phyloP scores from a whole-genome alignment of 2,113 vertebrate genomes.

The Cyprinodon tularosa region DNA sequence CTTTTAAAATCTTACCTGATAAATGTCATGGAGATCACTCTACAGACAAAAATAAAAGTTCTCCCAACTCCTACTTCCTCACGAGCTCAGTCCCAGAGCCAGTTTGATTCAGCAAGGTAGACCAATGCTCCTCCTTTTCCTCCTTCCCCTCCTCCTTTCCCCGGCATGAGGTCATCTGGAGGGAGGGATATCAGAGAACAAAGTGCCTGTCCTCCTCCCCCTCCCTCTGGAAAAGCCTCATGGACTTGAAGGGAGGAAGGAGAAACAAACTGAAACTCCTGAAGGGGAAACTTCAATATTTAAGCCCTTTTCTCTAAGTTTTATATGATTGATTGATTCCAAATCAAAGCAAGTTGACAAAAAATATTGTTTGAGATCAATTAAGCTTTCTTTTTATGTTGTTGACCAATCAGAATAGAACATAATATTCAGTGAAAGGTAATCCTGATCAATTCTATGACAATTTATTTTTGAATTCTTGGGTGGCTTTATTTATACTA shows the following conservation, averaged over 20 bases:
- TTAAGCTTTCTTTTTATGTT: background rate
- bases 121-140: slow-evolving; percentile 62
- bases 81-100: slow-evolving; percentile 42
- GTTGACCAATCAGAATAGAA: background rate
- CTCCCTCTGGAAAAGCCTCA: slow-evolving; percentile 38
- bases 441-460: no score
- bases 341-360: background rate
- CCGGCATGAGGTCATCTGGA: slow-evolving; percentile 70
- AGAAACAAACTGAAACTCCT: slow-evolving; percentile 11
- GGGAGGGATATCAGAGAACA: slow-evolving; percentile 37
- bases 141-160: slow-evolving; percentile 65
- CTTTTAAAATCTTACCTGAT: slow-evolving; percentile 67
- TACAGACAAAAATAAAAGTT: slow-evolving; percentile 57
- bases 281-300: background rate
- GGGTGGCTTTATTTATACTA: no score
- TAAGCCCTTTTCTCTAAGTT: background rate
- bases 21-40: slow-evolving; percentile 71
- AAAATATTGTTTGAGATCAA: background rate
- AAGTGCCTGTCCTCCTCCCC: background rate
- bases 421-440: no score
- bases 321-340: background rate
- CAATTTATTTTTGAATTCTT: no score
- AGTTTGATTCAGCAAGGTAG: slow-evolving; percentile 63
- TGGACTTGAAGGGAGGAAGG: slow-evolving; percentile 34
- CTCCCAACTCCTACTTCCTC: slow-evolving; percentile 67